phyloP scores from a whole-genome alignment of 2,113 vertebrate species.

The Noctilio leporinus region DNA sequence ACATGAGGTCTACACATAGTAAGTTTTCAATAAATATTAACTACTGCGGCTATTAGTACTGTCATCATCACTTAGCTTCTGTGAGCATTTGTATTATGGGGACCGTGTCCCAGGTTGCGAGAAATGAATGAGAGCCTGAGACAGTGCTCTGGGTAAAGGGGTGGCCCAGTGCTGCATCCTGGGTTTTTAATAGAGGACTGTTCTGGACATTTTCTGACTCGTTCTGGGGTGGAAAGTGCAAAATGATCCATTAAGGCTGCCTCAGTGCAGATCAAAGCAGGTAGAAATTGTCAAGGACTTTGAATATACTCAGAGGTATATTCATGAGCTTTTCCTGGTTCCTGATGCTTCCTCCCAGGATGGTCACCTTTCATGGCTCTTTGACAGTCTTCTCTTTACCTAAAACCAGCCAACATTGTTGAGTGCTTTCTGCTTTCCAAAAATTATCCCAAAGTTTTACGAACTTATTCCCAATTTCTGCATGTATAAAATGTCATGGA shows the following conservation, averaged over 20 bases:
- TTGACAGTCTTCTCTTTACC: neutral
- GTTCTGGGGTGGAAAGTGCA: neutral
- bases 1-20: neutral
- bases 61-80: neutral
- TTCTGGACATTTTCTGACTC: neutral
- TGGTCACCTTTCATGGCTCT: neutral
- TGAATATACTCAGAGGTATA: neutral
- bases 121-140: neutral
- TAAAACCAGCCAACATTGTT: neutral
- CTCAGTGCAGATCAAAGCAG: neutral
- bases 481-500: neutral
- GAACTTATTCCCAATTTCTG: neutral
- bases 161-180: neutral
- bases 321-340: neutral
- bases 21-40: neutral
- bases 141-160: neutral
- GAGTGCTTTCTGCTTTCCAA: neutral
- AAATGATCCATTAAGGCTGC: neutral
- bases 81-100: neutral
- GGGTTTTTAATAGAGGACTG: neutral
- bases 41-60: neutral
- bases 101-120: neutral
- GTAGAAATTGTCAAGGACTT: neutral
- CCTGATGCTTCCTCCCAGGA: neutral
- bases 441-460: neutral